Conservation (phyloP, 35 echinoderm and acorn worm species). For the Nesometra sesokonis region DNA sequence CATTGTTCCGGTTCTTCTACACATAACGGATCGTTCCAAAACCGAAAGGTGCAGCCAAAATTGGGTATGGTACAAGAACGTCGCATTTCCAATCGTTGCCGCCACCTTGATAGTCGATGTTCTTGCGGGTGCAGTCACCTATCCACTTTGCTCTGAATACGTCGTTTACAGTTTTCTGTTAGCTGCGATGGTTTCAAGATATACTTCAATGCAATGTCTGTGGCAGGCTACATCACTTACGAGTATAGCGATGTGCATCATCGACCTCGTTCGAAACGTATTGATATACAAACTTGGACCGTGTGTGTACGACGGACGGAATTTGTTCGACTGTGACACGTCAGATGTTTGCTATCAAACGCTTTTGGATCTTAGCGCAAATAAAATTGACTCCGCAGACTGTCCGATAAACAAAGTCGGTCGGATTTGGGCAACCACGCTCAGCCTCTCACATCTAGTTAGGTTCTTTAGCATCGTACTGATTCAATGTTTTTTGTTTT, state of each 20-base stretch:
- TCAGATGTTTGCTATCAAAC: background rate
- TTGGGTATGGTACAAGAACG: background rate
- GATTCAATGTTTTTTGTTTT: background rate
- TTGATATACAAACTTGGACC: background rate
- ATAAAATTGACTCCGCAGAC: background rate
- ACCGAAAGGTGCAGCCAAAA: no score
- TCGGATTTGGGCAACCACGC: background rate
- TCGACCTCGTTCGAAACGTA: background rate
- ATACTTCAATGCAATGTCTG: background rate
- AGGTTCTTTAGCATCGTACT: background rate
- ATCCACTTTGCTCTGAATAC: background rate
- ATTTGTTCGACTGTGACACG: background rate
- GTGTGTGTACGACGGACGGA: background rate
- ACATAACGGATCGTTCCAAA: background rate
- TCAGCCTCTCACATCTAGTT: background rate
- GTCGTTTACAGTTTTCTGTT: background rate
- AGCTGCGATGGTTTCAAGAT: background rate
- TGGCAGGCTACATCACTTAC: background rate
- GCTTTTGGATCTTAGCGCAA: background rate
- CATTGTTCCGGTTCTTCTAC: background rate
- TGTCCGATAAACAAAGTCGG: background rate
- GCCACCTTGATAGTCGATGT: background rate
- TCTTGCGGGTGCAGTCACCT: background rate
- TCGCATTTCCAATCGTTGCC: background rate
- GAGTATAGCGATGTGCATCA: background rate